phyloP scores from a whole-genome alignment of 2,888 invertebrate genomes.

The Nymphalis c-album region DNA sequence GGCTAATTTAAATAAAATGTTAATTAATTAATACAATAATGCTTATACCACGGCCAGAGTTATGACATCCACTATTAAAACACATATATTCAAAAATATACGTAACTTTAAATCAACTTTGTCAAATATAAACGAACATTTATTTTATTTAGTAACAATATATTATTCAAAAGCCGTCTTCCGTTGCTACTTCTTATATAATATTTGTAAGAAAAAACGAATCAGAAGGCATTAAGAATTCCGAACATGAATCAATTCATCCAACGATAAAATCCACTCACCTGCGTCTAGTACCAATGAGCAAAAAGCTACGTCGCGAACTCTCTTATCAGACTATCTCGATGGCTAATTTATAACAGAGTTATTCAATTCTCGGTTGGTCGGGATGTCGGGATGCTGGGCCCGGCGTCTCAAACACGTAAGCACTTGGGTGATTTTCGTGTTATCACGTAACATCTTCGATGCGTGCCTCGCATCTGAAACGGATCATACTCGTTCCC shows the following conservation, averaged over 20 bases:
- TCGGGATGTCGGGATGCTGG: constrained; percentile 49
- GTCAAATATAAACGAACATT: no score
- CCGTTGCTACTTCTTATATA: constrained; percentile 14
- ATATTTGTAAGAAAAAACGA: constrained; percentile 30
- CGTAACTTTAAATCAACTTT: no score
- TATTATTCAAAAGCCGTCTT: constrained; percentile 21
- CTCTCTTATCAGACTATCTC: constrained; percentile 74
- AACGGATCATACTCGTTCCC: constrained; percentile 42
- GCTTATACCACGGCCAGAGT: no score
- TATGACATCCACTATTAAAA: no score
- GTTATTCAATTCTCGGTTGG: constrained; percentile 74
- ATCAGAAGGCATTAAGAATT: constrained; percentile 56
- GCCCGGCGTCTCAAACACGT: constrained; percentile 69
- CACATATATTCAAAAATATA: no score
- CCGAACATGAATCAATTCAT: constrained; percentile 72
- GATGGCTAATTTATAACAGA: constrained; percentile 75
- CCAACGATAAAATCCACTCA: constrained; percentile 74
- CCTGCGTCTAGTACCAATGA: constrained; percentile 62
- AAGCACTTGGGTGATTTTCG: constrained; percentile 81
- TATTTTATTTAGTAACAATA: background rate
- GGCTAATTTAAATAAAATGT: no score
- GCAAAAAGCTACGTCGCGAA: constrained; percentile 68
- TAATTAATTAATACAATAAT: no score
- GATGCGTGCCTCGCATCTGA: constrained; percentile 69
- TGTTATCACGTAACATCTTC: constrained; percentile 81